These are phyloP conservation scores for Tragelaphus buxtoni DNA, from an alignment of 2,113 vertebrate species.

Conservation along the genomic window DNA sequence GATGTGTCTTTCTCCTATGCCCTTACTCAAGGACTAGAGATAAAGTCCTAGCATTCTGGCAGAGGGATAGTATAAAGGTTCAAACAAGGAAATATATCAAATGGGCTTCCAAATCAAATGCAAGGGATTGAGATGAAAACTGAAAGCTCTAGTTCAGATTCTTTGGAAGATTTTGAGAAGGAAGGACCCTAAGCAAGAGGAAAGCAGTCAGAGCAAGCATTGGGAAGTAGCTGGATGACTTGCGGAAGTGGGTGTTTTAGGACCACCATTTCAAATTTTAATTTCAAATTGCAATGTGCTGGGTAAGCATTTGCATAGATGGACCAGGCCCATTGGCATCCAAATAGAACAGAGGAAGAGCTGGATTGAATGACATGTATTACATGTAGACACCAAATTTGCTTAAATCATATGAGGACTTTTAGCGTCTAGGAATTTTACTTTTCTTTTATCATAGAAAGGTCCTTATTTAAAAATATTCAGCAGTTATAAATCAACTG, in stretches of 20 bases:
- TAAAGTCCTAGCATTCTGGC: not conserved
- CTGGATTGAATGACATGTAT: not conserved
- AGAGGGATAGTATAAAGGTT: not conserved
- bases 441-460: not conserved
- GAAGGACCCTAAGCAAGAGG: not conserved
- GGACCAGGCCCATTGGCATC: too few species aligned
- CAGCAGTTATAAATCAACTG: not conserved
- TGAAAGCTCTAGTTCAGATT: not conserved
- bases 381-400: not conserved
- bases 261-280: not conserved
- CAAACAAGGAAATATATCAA: not conserved
- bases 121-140: not conserved
- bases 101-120: not conserved
- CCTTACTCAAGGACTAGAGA: not conserved
- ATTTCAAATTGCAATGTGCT: too few species aligned
- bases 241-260: accelerated
- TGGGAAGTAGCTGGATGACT: not conserved
- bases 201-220: not conserved
- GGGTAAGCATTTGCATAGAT: not conserved
- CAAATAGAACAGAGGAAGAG: not conserved
- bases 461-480: not conserved
- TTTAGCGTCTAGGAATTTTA: not conserved
- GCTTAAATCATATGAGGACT: not conserved
- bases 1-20: not conserved
- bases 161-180: not conserved